Base-by-base conservation (phyloP, 1,140 invertebrate genomes). In the Palaemon carinicauda region DNA sequence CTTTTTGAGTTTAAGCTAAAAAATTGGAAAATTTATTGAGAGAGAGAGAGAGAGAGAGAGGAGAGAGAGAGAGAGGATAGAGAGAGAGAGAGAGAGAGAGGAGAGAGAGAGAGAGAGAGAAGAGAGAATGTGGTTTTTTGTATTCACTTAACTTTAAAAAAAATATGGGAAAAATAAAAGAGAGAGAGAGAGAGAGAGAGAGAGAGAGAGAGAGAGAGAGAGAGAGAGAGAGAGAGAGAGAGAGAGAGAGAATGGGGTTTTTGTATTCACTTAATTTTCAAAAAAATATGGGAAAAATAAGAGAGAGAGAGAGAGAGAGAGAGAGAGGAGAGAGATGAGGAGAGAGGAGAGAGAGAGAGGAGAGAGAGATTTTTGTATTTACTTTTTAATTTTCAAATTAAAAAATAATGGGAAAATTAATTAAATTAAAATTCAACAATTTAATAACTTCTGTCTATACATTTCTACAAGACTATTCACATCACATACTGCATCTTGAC, bases 41-140 rank as follows among this genome's bases (percentile, higher is more conserved):
- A n/a, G n/a, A n/a, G n/a, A n/a, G n/a, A n/a, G 24, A 65, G 53
- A 31, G 54, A 29, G 51, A 80, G 78, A 60, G 51, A 41, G 24
- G n/a, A 31, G 78, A 80, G 53, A 80, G 17, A 80, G 56, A 31
- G 24, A 82, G 65, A 51, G 65, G n/a, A n/a, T n/a, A 73, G 51
- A 52, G n/a, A 52, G 60, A 71, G 60, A 29, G 41, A 69, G 80
- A 29, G 80, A 31, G 69, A 52, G 33, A 15, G 60, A 29, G 56
- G n/a, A 52, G 27, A 19, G 17, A 52, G 15, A 10, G 51, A 3
- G 15, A 17, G 21, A 14, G 21, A 21, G 3, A 29, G 41, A n/a
- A 17, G 17, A 41, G 56, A 60, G 74, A 1, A 41, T 3, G 14
- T 3, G 24, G n/a, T n/a, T n/a, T n/a, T n/a, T n/a, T n/a, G n/a